Conservation (phyloP, 2,888 invertebrate species). For the Ennomos quercinarius region DNA sequence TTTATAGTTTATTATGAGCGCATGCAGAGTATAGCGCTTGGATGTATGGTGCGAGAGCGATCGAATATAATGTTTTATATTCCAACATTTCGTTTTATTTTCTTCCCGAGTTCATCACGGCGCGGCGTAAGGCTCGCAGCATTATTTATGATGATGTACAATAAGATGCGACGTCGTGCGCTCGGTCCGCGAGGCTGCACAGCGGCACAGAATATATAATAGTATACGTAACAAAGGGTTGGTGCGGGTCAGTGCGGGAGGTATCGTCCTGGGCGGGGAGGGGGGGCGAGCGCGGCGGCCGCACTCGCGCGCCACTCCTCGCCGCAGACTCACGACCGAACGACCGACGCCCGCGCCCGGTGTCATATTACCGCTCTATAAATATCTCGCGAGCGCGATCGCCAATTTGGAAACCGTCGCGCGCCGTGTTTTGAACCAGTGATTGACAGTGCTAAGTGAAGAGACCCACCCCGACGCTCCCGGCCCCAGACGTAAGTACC, state of each 20-base stretch:
- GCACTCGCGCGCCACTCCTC: conserved; percentile 77
- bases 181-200: conserved; percentile 43
- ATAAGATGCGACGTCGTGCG: conserved; percentile 30
- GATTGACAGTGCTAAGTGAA: conserved; percentile 84
- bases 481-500: conserved; percentile 71
- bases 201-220: conserved; percentile 39
- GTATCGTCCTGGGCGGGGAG: conserved; percentile 72
- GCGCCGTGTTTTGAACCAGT: conserved; percentile 83
- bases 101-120: conserved; percentile 26
- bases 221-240: no score
- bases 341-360: conserved; percentile 78
- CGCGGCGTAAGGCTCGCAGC: neutral
- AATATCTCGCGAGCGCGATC: conserved; percentile 82
- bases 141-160: conserved; percentile 19
- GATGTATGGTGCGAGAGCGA: conserved; percentile 70
- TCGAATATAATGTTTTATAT: conserved; percentile 82
- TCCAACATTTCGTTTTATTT: conserved; percentile 53
- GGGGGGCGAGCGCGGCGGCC: conserved; percentile 33
- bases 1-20: conserved; percentile 81
- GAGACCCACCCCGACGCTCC: conserved; percentile 65
- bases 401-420: conserved; percentile 83
- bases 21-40: conserved; percentile 57
- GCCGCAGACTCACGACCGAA: conserved; percentile 69
- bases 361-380: conserved; percentile 85
- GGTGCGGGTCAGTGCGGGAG: conserved; percentile 50